Conservation (phyloP, 1,140 invertebrate species). For the Microvelia longipes region DNA sequence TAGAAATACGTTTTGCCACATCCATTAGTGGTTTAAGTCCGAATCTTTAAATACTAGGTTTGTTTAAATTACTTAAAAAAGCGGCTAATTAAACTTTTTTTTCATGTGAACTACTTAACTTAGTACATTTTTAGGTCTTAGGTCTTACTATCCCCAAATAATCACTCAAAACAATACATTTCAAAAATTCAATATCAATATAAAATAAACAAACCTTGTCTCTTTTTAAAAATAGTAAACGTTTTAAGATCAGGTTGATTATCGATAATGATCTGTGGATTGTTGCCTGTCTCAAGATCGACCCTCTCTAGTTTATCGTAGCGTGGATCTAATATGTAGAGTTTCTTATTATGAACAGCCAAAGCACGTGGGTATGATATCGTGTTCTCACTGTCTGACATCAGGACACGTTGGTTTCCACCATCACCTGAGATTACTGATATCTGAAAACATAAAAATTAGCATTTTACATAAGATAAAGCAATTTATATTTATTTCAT, state of each 20-base stretch:
- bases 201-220: conserved; percentile 35
- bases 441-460: conserved; percentile 30
- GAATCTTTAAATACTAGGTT: no score
- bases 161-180: no score
- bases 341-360: conserved; percentile 59
- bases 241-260: conserved; percentile 78
- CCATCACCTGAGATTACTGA: conserved; percentile 53
- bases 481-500: no score
- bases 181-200: no score
- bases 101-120: no score
- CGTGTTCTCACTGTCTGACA: conserved; percentile 44
- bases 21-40: no score
- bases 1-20: no score
- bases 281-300: conserved; percentile 65
- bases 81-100: no score
- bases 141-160: no score
- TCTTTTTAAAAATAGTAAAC: conserved; percentile 74
- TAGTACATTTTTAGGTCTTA: no score
- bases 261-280: conserved; percentile 59
- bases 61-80: no score
- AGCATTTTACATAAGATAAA: not conserved
- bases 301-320: conserved; percentile 82
- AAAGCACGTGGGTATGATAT: conserved; percentile 67
- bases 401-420: conserved; percentile 51
- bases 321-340: conserved; percentile 76